Percentiles rank a stretch among this genome's conserved stretches.
Conservation (phyloP, 1,140 invertebrate genomes). For the Amyelois transitella region DNA sequence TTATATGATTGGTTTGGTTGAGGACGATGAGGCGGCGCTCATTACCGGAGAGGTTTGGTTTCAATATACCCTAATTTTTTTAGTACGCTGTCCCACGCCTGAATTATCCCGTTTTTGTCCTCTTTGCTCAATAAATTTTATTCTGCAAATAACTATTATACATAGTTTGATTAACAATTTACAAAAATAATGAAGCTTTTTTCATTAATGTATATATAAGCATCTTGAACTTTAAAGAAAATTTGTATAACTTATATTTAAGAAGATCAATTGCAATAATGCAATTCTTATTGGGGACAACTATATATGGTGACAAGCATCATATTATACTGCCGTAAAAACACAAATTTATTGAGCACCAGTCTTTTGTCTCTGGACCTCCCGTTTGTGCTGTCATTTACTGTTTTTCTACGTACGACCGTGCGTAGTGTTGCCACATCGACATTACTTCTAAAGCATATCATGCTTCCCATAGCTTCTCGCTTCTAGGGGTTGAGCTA, state of each 20-base stretch:
- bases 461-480: neutral
- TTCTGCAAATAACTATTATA: neutral
- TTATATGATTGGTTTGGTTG: constrained; percentile 74
- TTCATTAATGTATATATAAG: too few species aligned
- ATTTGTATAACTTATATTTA: too few species aligned
- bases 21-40: constrained; percentile 73
- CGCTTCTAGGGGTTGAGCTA: neutral
- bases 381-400: neutral
- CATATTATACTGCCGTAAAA: too few species aligned
- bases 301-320: too few species aligned
- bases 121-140: neutral
- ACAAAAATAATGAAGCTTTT: too few species aligned
- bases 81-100: constrained; percentile 1
- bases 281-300: too few species aligned
- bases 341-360: neutral
- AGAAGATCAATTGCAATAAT: too few species aligned
- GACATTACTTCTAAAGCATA: neutral
- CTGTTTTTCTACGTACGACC: neutral
- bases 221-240: too few species aligned
- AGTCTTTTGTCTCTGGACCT: neutral
- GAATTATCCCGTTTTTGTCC: neutral
- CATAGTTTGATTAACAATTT: neutral
- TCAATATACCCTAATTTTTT: constrained; percentile 11
- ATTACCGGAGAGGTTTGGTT: constrained; percentile 67
- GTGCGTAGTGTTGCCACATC: neutral